A percentile compares a stretch with the other conserved stretches of the same genome.
phyloP scores from a whole-genome alignment of 2,113 vertebrate genomes.

The Cyanistes caeruleus region DNA sequence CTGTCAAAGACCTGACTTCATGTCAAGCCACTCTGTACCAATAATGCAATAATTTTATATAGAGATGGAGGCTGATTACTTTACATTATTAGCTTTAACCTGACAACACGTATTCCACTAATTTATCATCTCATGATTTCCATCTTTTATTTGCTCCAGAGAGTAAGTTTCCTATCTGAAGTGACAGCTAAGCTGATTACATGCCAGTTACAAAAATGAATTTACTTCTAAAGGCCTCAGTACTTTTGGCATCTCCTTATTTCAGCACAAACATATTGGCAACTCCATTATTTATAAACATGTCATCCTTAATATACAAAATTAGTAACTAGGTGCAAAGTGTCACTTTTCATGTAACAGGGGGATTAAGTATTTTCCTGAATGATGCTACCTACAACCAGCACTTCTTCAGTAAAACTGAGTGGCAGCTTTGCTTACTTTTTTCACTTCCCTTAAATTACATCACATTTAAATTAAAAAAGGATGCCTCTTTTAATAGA shows the following conservation, averaged over 20 bases:
- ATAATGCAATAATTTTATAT: constrained; percentile 77
- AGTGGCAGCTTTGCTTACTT: neutral
- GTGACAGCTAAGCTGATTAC: constrained; percentile 82
- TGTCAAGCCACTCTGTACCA: constrained; percentile 64
- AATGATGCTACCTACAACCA: constrained; percentile 23
- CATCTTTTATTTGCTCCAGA: constrained; percentile 78
- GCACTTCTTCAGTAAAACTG: neutral
- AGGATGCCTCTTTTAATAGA: neutral
- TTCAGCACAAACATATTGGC: constrained; percentile 71
- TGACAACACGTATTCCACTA: constrained; percentile 79
- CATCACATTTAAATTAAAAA: neutral
- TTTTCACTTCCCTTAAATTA: neutral
- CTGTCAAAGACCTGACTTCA: constrained; percentile 65
- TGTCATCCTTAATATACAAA: constrained; percentile 75
- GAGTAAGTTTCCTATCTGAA: constrained; percentile 76
- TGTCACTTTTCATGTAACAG: constrained; percentile 68
- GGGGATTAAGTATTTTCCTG: constrained; percentile 62
- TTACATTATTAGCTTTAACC: constrained; percentile 79
- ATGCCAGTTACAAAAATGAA: constrained; percentile 82
- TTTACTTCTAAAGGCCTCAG: constrained; percentile 70
- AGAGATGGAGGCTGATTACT: constrained; percentile 78
- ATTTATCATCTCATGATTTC: constrained; percentile 79
- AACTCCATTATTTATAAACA: constrained; percentile 81
- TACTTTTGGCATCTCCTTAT: constrained; percentile 71
- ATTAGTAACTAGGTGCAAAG: constrained; percentile 72